Percentiles rank a stretch among this genome's conserved stretches.
phyloP scores from a whole-genome alignment of 2,113 vertebrate species.

The Ceyx margarethae region DNA sequence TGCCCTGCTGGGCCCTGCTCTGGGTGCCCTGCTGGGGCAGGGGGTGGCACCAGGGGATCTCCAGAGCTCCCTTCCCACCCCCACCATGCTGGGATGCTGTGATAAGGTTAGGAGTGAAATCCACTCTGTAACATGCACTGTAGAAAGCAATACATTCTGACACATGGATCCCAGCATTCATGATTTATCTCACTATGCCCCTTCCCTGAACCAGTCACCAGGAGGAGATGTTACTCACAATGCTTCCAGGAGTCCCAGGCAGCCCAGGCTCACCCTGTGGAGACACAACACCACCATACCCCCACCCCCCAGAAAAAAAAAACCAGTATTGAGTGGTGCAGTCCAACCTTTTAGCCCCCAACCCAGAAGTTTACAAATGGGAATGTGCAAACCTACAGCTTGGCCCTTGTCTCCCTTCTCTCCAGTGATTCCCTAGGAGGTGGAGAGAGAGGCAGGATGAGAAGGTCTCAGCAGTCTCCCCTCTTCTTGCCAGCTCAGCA shows the following conservation, averaged over 20 bases:
- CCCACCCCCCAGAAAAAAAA: too few relatives aligned
- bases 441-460: background rate
- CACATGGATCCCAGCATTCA: too few relatives aligned
- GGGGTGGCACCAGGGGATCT: too few relatives aligned
- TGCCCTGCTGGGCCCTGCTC: too few relatives aligned
- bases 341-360: background rate
- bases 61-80: too few relatives aligned
- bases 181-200: too few relatives aligned
- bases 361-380: background rate
- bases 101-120: too few relatives aligned
- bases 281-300: background rate
- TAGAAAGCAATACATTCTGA: too few relatives aligned
- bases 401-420: slow-evolving; percentile 82
- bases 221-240: slow-evolving; percentile 71
- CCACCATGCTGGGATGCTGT: too few relatives aligned
- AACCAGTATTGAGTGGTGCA: background rate
- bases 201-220: background rate
- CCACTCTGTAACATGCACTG: too few relatives aligned
- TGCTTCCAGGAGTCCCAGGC: slow-evolving; percentile 69
- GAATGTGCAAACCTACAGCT: slow-evolving; percentile 70
- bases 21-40: too few relatives aligned
- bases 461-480: background rate
- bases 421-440: slow-evolving; percentile 75
- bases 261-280: slow-evolving; percentile 81
- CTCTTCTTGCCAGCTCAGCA: background rate